Evolutionary conservation across 2,113 vertebrate species (phyloP).

Genomic region (Orcinus orca): DNA sequence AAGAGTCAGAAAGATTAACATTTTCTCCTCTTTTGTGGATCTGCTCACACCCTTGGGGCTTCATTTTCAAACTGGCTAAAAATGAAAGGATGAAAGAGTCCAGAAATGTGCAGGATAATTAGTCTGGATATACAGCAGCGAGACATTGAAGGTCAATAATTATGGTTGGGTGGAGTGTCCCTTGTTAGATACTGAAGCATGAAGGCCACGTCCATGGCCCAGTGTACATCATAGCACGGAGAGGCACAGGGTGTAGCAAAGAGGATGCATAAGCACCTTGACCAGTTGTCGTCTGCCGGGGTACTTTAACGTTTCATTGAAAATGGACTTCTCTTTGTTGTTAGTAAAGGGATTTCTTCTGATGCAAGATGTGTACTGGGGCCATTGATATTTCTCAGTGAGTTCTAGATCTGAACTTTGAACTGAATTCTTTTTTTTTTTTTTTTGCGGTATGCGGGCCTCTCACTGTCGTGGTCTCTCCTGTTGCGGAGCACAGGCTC

Average conservation of each 20-base stretch:
- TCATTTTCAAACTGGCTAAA: conserved; percentile 71
- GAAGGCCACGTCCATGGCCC: rapidly evolving
- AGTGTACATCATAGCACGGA: rapidly evolving
- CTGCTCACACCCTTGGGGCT: conserved; percentile 42
- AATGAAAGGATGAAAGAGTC: conserved; percentile 60
- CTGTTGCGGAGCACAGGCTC: too few species aligned
- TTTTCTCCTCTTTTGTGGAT: conserved; percentile 42
- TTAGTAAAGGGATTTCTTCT: background rate
- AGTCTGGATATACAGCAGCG: background rate
- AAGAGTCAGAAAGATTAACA: conserved; percentile 46
- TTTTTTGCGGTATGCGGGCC: too few species aligned
- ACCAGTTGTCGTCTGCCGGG: background rate
- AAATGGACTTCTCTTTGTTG: background rate
- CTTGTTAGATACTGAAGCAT: background rate
- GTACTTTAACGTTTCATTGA: background rate
- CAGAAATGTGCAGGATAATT: background rate
- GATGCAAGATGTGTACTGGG: background rate
- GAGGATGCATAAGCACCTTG: background rate
- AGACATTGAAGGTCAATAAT: conserved; percentile 19
- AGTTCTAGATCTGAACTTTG: background rate
- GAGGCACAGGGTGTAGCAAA: background rate
- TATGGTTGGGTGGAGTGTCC: background rate
- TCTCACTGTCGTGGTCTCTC: too few species aligned
- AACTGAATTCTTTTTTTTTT: background rate
- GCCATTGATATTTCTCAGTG: background rate